A percentile compares a stretch with the other conserved stretches of the same genome.
Evolutionary conservation across 1,140 invertebrate species (phyloP).

Genomic region (Atta cephalotes): DNA sequence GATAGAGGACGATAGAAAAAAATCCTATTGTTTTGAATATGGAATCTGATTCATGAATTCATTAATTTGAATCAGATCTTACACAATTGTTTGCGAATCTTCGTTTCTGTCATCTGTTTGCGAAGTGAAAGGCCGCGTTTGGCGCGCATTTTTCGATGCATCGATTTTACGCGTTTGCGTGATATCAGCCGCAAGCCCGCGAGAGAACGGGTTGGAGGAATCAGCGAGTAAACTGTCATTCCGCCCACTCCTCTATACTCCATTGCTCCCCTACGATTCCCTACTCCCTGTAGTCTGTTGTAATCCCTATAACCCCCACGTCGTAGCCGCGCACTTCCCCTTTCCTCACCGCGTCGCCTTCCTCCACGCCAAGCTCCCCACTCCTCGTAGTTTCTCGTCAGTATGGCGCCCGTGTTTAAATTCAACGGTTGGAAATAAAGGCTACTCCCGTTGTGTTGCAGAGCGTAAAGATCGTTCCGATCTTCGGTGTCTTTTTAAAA

Average conservation of each 20-base stretch:
- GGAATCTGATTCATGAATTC: no score
- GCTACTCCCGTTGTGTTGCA: not conserved
- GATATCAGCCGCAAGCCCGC: not conserved
- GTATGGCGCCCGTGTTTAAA: slow-evolving; percentile 78
- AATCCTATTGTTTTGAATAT: no score
- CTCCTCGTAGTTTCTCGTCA: slow-evolving; percentile 4
- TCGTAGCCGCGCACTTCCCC: no score
- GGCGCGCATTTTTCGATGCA: slow-evolving; percentile 2
- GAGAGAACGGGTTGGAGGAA: not conserved
- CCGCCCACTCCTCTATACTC: not conserved
- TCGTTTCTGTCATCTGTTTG: not conserved
- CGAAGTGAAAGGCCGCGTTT: slow-evolving; percentile 8
- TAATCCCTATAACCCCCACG: no score
- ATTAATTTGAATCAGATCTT: no score
- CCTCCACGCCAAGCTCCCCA: not conserved
- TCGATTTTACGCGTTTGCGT: not conserved
- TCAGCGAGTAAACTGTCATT: slow-evolving; percentile 47
- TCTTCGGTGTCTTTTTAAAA: not conserved
- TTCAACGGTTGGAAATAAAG: slow-evolving; percentile 75
- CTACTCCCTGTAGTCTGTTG: no score
- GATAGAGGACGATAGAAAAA: no score
- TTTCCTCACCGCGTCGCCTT: no score
- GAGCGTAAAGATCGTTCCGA: not conserved
- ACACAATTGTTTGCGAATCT: no score
- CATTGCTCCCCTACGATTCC: not conserved